Evolutionary conservation across 1,140 invertebrate species (phyloP), one percentile per base, ranked within the genome.

Genomic region (Bombus waltoni): DNA sequence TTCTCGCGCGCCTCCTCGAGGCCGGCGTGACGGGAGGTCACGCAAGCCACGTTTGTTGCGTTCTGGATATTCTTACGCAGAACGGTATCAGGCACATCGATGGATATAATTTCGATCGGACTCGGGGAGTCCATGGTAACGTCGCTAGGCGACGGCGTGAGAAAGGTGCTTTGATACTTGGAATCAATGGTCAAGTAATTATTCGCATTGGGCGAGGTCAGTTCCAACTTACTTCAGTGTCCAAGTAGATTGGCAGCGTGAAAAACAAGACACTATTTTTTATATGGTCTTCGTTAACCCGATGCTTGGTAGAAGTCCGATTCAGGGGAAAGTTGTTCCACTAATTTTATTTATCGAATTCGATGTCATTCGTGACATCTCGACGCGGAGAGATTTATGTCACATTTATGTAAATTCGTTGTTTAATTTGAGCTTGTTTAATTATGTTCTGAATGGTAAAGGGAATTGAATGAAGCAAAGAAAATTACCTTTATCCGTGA

Each of bases 61-160:
- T 93, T 95, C 73, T 93, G 91, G 71, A 91, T 85, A 75, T 95
- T 95, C 89, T 94, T 92, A 86, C 95, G 92, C 22, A 96, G 86
- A 57, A 95, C 94, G 66, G 94, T 94, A 76, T 95, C 95, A 81
- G 95, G 94, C 38, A 95, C 92, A 84, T 95, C 94, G 78, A 95
- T 94, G 83, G 94, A 96, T 89, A 94, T 94, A 77, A 93, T 94
- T 89, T 93, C 93, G 87, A 93, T 86, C 71, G 95, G 95, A 91
- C 94, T 96, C 73, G 95, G 95, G 62, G 95, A 96, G 86, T 95
- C 95, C 95, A 96, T 96, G 71, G 94, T 94, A 47, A 96, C 92
- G 91, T 96, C 96, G 85, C 94, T 96, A 80, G 96, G 95, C 68
- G 96, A 96, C 65, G 96, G 96, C 88, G 95, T 96, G 87, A 95